Conservation (phyloP, 2,888 invertebrate species). For the Leptinotarsa rubiginosa region DNA sequence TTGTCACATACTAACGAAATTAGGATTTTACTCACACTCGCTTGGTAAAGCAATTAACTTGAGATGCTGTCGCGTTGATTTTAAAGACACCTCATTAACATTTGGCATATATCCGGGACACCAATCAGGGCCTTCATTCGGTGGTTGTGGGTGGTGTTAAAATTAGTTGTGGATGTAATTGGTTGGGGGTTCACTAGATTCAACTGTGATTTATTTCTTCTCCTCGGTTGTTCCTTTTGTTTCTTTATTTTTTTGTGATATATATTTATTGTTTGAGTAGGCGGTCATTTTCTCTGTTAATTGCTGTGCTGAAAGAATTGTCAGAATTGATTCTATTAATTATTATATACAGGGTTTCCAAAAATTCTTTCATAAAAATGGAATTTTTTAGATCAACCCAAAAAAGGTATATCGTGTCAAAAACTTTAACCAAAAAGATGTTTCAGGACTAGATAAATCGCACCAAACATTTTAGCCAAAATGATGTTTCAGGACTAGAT, state of each 20-base stretch:
- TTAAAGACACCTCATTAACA: slow-evolving; percentile 51
- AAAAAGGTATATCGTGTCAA: too few species aligned
- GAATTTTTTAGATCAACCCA: too few species aligned
- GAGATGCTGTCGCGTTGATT: slow-evolving; percentile 45
- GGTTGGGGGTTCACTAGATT: slow-evolving; percentile 33
- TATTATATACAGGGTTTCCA: too few species aligned
- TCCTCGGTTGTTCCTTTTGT: slow-evolving; percentile 4
- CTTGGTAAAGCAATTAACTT: slow-evolving; percentile 51
- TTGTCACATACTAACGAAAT: slow-evolving; percentile 33
- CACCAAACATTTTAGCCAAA: too few species aligned
- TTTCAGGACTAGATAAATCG: too few species aligned
- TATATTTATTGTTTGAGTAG: too few species aligned
- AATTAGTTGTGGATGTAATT: slow-evolving; percentile 44
- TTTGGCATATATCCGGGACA: slow-evolving; percentile 51
- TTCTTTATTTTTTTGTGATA: background rate
- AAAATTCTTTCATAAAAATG: too few species aligned
- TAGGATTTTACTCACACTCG: slow-evolving; percentile 39
- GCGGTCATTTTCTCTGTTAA: too few species aligned
- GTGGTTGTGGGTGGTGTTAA: slow-evolving; percentile 53
- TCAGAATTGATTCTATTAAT: too few species aligned
- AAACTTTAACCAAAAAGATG: too few species aligned
- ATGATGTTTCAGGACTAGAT: too few species aligned
- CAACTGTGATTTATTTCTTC: slow-evolving; percentile 2
- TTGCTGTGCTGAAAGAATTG: too few species aligned
- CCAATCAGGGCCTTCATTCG: slow-evolving; percentile 50